Percentiles rank a stretch among this genome's conserved stretches.
phyloP scores from a whole-genome alignment of 2,888 invertebrate species.

The Rhingia rostrata region DNA sequence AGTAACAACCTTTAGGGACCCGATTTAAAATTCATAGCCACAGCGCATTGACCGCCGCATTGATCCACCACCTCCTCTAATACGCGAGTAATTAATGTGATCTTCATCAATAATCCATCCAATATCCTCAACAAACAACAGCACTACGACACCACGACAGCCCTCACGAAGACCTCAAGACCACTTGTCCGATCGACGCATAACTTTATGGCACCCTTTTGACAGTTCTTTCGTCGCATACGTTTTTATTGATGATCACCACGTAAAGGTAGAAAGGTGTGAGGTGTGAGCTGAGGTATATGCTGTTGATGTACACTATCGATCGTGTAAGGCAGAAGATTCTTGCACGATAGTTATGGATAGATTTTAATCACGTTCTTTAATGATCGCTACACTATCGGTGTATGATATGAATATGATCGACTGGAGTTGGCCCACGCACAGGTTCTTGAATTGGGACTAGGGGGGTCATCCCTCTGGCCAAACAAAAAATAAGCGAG shows the following conservation, averaged over 20 bases:
- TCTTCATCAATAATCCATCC: slow-evolving; percentile 67
- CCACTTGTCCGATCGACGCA: slow-evolving; percentile 59
- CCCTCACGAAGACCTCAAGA: slow-evolving; percentile 22
- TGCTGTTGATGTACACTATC: slow-evolving; percentile 24
- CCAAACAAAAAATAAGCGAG: slow-evolving; percentile 8
- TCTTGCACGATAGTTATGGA: slow-evolving; percentile 70
- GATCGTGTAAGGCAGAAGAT: slow-evolving; percentile 35
- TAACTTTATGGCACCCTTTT: slow-evolving; percentile 72
- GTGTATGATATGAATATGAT: slow-evolving; percentile 73
- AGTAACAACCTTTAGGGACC: slow-evolving; percentile 62
- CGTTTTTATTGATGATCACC: slow-evolving; percentile 42
- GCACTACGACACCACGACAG: background rate
- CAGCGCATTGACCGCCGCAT: slow-evolving; percentile 48
- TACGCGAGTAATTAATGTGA: slow-evolving; percentile 74
- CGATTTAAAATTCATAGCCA: slow-evolving; percentile 62
- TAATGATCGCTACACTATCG: slow-evolving; percentile 67
- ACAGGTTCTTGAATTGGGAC: slow-evolving; percentile 8
- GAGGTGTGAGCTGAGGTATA: slow-evolving; percentile 64
- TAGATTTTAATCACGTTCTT: slow-evolving; percentile 74
- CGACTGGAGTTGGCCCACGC: slow-evolving; percentile 38
- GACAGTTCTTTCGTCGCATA: slow-evolving; percentile 55
- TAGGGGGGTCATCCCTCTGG: slow-evolving; percentile 1
- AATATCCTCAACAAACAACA: slow-evolving; percentile 46
- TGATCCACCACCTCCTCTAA: slow-evolving; percentile 61
- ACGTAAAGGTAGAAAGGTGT: slow-evolving; percentile 45